Conservation (phyloP, 2,113 vertebrate genomes). For the Oncorhynchus mykiss region DNA sequence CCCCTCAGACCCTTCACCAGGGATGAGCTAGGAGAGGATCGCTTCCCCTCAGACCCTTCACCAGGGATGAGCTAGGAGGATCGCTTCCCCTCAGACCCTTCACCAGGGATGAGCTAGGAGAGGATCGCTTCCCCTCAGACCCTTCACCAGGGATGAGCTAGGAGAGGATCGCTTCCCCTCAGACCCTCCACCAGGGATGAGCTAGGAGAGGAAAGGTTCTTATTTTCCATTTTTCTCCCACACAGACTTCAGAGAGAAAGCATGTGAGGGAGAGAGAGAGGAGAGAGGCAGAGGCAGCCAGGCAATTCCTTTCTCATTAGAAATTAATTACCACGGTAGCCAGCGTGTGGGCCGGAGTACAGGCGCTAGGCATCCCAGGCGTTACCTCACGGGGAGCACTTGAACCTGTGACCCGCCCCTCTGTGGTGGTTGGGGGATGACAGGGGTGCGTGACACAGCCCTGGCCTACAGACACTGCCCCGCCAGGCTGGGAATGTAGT, state of each 20-base stretch:
- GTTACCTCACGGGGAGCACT: conserved; percentile 59
- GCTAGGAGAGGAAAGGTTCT: too few species aligned
- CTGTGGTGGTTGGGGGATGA: conserved; percentile 44
- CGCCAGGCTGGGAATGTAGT: conserved; percentile 68
- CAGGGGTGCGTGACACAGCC: conserved; percentile 60
- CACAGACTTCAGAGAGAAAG: background rate
- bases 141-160: too few species aligned
- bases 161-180: too few species aligned
- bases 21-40: conserved; percentile 49
- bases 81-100: background rate
- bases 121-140: background rate
- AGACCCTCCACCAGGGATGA: too few species aligned
- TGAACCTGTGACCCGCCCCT: conserved; percentile 63
- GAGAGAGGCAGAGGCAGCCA: conserved; percentile 12
- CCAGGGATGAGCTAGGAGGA: conserved; percentile 6
- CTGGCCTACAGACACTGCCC: conserved; percentile 65
- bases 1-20: too few species aligned
- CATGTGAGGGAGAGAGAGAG: background rate
- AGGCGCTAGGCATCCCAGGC: conserved; percentile 45
- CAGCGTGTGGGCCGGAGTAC: conserved; percentile 24
- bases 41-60: conserved; percentile 34
- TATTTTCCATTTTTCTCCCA: conserved; percentile 19
- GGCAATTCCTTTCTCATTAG: conserved; percentile 49
- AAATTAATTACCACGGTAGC: conserved; percentile 52
- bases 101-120: too few species aligned